These are phyloP conservation scores for Euglossa dilemma DNA, from an alignment of 1,140 invertebrate genomes.

Conservation along the genomic window DNA sequence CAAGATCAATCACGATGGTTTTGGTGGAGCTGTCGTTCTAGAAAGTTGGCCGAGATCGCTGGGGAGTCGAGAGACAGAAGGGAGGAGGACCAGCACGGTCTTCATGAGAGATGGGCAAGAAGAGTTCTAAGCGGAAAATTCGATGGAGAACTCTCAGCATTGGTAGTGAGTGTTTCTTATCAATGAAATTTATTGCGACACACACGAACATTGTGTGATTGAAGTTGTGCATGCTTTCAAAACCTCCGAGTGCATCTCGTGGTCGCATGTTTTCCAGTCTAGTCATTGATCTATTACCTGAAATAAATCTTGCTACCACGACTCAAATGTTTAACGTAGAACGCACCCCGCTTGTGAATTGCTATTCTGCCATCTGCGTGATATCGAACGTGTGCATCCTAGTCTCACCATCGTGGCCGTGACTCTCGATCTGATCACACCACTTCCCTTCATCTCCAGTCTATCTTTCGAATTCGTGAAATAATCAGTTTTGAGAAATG, in stretches of 20 bases:
- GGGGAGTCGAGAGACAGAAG: slow-evolving; percentile 54
- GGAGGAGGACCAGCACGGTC: slow-evolving; percentile 58
- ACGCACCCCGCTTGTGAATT: background rate
- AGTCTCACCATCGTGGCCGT: background rate
- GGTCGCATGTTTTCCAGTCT: slow-evolving; percentile 13
- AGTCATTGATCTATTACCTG: slow-evolving; percentile 10
- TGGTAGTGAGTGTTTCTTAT: slow-evolving; percentile 76
- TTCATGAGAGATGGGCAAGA: slow-evolving; percentile 80
- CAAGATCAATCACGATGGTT: slow-evolving; percentile 39
- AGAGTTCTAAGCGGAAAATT: slow-evolving; percentile 81
- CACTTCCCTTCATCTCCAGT: background rate
- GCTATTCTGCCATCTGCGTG: background rate
- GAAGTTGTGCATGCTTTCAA: background rate
- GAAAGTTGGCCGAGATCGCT: slow-evolving; percentile 51
- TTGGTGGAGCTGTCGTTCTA: slow-evolving; percentile 55
- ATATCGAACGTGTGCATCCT: background rate
- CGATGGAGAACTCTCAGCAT: slow-evolving; percentile 82
- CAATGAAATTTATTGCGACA: slow-evolving; percentile 9
- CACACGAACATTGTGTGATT: background rate
- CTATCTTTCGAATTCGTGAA: background rate
- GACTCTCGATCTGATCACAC: background rate
- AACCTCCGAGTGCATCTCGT: background rate
- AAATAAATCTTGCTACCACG: background rate
- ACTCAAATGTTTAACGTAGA: background rate
- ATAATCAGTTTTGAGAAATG: background rate